These are phyloP conservation scores for Trachelus stipa DNA, from an alignment of 2,888 invertebrate species.

Conservation along the genomic window DNA sequence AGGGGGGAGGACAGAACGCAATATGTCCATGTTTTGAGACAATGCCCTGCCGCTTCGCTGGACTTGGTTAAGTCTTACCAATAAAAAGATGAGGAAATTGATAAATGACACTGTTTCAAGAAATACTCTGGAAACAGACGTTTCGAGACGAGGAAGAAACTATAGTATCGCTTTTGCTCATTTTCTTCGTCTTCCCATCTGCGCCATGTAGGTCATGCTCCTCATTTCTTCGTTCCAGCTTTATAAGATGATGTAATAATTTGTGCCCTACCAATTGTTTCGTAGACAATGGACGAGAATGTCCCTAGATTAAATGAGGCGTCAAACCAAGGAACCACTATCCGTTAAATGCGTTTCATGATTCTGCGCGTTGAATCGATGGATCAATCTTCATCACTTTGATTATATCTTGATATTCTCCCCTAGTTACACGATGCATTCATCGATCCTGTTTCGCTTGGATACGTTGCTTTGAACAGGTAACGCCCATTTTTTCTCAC, in stretches of 20 bases:
- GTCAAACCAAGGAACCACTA: neutral
- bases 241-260: neutral
- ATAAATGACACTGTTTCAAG: neutral
- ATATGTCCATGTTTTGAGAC: neutral
- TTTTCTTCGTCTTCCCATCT: neutral
- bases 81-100: neutral
- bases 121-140: neutral
- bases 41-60: neutral
- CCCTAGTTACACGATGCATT: neutral
- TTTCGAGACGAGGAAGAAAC: neutral
- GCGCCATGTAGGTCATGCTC: neutral
- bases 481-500: neutral
- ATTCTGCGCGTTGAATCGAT: neutral
- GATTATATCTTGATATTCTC: neutral
- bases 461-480: neutral
- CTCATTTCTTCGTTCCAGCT: neutral
- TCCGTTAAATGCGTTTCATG: neutral
- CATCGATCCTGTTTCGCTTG: neutral
- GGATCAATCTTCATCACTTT: neutral
- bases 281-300: neutral
- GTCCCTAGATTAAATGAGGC: neutral
- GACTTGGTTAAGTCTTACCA: neutral
- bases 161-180: neutral
- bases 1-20: too few relatives aligned
- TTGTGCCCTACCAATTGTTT: neutral